Evolutionary conservation across 2,113 vertebrate genomes (phyloP), one percentile per base, ranked within the genome.

Genomic region (Chinchilla lanigera): DNA sequence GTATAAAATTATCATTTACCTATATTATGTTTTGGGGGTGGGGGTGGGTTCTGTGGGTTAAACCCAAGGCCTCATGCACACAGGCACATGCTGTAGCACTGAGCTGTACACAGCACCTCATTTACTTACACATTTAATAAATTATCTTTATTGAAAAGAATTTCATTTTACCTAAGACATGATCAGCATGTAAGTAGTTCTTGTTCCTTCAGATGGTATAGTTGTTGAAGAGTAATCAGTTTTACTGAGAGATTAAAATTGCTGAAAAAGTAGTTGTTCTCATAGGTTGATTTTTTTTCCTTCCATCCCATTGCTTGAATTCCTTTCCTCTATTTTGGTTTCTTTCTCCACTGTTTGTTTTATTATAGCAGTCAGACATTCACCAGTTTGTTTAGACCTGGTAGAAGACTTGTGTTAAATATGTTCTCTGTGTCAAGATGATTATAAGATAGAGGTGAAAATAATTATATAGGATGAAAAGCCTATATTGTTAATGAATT

Each of bases 311-410:
- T 35, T 95, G 19, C 30, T 67, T 60, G 13, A 65, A 56, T 94
- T 73, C 4, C n/a, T 30, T 3, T 73, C 26, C 13, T 75, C 5
- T 0, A 20, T 41, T 14, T 54, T 86, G 30, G 19, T 85, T 20
- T 86, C 16, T 82, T 94, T 61, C 33, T 78, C 3, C 80, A n/a
- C 67, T 67, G 82, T 94, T 81, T 61, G 47, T 77, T 95, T 85
- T 77, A 52, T 11, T 91, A 0, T 20, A 38, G 28, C 9, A 77
- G 63, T 96, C 85, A 94, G 17, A 58, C 7, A 58, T 54, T 92
- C 26, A 81, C 0, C 30, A 19, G 61, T 93, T 17, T 89, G 50
- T 86, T 97, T 96, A 63, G 26, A 96, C 13, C 73, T 69, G 58
- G 22, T 92, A 17, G n/a, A 56, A 65, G 92, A 91, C 24, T 63